These are phyloP conservation scores for Spodoptera frugiperda DNA, from an alignment of 1,140 invertebrate species.

Conservation along the genomic window DNA sequence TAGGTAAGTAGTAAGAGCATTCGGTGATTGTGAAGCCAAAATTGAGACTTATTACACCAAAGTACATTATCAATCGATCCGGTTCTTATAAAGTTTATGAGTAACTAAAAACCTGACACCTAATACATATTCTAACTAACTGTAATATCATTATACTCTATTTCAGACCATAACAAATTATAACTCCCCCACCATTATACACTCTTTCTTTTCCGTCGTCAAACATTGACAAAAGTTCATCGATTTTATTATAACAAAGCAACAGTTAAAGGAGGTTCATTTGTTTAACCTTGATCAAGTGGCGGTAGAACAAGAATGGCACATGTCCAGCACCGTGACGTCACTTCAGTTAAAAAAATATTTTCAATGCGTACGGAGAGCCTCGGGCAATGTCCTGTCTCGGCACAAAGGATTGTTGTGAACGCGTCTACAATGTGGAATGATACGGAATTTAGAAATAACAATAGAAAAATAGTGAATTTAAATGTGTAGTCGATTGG, in stretches of 20 bases:
- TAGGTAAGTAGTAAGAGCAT: too few species aligned
- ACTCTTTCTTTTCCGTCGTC: background rate
- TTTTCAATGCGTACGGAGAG: background rate
- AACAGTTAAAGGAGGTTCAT: conserved; percentile 14
- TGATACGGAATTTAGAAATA: background rate
- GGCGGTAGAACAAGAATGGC: background rate
- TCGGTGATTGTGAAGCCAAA: too few species aligned
- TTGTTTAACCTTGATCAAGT: conserved; percentile 17
- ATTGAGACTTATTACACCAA: too few species aligned
- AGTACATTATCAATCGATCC: too few species aligned
- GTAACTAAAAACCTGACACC: too few species aligned
- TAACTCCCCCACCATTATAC: too few species aligned
- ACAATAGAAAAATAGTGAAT: background rate
- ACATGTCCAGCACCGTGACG: background rate
- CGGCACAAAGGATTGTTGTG: background rate
- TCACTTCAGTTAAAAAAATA: conserved; percentile 4
- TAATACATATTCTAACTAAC: too few species aligned
- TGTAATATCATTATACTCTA: too few species aligned
- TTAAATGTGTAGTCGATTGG: background rate
- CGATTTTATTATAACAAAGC: background rate
- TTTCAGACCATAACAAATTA: too few species aligned
- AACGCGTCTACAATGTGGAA: background rate
- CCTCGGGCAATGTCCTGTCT: background rate
- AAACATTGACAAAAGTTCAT: background rate
- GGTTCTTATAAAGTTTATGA: too few species aligned